Base-by-base conservation (phyloP, 2,113 vertebrate genomes). In the Hippoglossus stenolepis region DNA sequence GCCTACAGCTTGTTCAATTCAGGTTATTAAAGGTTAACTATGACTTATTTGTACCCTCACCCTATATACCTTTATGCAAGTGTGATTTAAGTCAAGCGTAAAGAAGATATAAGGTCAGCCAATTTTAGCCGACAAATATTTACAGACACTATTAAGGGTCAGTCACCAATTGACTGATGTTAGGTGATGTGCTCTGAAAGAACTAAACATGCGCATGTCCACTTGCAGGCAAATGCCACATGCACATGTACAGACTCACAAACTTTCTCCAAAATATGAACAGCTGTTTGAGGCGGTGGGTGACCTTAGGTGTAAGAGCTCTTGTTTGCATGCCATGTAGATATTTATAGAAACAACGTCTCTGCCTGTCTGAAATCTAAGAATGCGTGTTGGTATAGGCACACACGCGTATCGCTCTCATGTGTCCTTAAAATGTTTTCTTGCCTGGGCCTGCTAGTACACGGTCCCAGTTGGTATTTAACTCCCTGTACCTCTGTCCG, bases 311-410 rank as follows among this genome's bases (percentile, higher is more conserved):
- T 70, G 65, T 70, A 67, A 65, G 67, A 80, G 72, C 57, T 65
- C 86, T 82, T 86, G 82, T 86, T 83, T 87, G 88, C 85, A 85
- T 87, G 74, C 82, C 80, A 59, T 40, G 51, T 9, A 73, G 75
- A 69, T 91, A 93, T 89, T 87, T 82, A 88, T 90, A 89, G 89
- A 74, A 68, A 67, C 70, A 58, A 74, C 79, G 45, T 74, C 60
- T 72, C 69, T n/a, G 70, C 59, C 20, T 5, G 26, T 58, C 82
- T 81, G 83, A 83, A 80, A 85, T 58, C 21, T 74, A 77, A 51
- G 82, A 72, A 45, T 54, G 69, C 14, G 43, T 67, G 79, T 81
- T 63, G 51, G 67, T 40, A 60, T 60, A 45, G 56, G 59, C 64
- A 65, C 74, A 70, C 38, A 20, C 64, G 49, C 64, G 59, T 62